Percentiles rank a stretch among this genome's conserved stretches.
Evolutionary conservation across 2,113 vertebrate species (phyloP).

Genomic region (Campylomormyrus numenius): DNA sequence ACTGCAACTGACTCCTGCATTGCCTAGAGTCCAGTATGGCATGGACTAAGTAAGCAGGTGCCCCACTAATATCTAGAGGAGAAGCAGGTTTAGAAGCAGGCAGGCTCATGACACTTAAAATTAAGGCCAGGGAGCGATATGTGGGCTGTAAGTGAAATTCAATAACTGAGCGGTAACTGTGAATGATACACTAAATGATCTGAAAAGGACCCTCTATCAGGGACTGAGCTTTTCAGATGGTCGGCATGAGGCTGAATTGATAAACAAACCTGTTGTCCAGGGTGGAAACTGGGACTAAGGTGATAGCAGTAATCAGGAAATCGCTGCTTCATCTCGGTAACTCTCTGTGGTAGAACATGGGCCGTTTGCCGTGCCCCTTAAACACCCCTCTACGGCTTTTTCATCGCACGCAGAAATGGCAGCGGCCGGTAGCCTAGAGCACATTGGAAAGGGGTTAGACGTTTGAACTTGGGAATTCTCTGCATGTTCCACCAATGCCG

Average conservation of each 20-base stretch:
- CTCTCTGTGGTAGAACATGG: background rate
- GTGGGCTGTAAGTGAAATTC: background rate
- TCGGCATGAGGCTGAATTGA: background rate
- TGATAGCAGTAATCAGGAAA: background rate
- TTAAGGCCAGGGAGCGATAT: background rate
- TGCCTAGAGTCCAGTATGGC: background rate
- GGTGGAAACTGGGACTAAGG: background rate
- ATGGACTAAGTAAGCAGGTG: background rate
- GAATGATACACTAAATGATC: background rate
- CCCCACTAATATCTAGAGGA: background rate
- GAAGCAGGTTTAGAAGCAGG: background rate
- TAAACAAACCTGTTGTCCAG: background rate
- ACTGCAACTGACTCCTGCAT: background rate
- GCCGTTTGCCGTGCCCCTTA: background rate
- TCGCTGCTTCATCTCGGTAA: background rate
- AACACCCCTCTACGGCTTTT: background rate
- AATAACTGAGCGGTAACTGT: background rate
- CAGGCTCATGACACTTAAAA: background rate
- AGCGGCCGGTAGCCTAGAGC: background rate
- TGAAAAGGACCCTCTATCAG: background rate
- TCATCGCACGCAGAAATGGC: background rate
- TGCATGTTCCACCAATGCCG: background rate
- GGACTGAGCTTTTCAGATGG: background rate
- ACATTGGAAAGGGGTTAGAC: background rate
- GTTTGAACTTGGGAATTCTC: background rate